These are phyloP conservation scores for Dichetophora obliterata DNA, from an alignment of 2,888 invertebrate genomes.

Conservation along the genomic window DNA sequence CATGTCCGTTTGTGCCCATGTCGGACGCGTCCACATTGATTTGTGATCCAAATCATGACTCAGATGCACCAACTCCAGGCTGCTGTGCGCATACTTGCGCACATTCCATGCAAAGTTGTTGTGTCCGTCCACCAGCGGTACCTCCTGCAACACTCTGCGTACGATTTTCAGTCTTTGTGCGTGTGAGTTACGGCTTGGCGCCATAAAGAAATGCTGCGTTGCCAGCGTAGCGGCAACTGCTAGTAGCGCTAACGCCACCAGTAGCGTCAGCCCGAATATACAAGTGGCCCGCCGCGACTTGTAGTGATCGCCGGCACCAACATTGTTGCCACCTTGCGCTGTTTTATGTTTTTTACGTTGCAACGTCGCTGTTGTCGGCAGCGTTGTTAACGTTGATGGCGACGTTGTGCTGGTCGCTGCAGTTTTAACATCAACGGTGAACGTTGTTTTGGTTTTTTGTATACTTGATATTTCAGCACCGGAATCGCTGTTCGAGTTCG, in stretches of 20 bases:
- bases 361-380: not conserved
- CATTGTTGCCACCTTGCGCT: conserved; percentile 46
- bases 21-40: conserved; percentile 87
- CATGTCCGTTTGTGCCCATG: conserved; percentile 95
- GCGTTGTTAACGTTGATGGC: conserved; percentile 13
- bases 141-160: conserved; percentile 65
- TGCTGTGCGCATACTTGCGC: conserved; percentile 88
- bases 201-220: conserved; percentile 67
- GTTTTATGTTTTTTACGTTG: conserved; percentile 27
- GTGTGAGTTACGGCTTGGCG: conserved; percentile 69
- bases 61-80: conserved; percentile 72
- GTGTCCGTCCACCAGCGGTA: conserved; percentile 76
- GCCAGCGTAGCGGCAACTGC: conserved; percentile 65
- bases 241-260: conserved; percentile 64
- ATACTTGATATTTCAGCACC: conserved; percentile 66
- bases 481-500: conserved; percentile 68
- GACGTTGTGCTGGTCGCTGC: conserved; percentile 37
- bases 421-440: conserved; percentile 59
- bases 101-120: conserved; percentile 93
- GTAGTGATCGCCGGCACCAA: conserved; percentile 45
- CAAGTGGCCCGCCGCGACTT: conserved; percentile 63
- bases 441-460: conserved; percentile 66
- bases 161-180: conserved; percentile 70
- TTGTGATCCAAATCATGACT: conserved; percentile 65
- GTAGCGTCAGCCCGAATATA: conserved; percentile 64